Conservation (phyloP, 2,888 invertebrate genomes). For the Hedya salicella region DNA sequence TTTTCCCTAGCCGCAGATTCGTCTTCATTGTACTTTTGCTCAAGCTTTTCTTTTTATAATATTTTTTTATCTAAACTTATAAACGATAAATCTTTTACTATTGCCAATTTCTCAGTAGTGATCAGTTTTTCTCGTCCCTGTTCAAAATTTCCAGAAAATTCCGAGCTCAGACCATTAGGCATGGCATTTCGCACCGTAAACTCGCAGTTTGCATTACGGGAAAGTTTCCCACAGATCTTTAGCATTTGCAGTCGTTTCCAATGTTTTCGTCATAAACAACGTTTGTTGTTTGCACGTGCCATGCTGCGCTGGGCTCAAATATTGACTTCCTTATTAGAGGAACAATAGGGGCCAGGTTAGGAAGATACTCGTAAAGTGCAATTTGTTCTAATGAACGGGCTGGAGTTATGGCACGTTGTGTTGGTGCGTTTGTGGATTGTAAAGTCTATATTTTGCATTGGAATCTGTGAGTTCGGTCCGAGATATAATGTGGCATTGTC, state of each 20-base stretch:
- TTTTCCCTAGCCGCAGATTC: no score
- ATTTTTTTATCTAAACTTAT: no score
- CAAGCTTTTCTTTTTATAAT: no score
- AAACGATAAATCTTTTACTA: not conserved
- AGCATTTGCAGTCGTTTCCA: slow-evolving; percentile 16
- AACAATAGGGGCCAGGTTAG: slow-evolving; percentile 72
- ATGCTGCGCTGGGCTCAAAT: slow-evolving; percentile 70
- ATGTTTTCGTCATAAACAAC: slow-evolving; percentile 31
- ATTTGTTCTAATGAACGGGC: slow-evolving; percentile 44
- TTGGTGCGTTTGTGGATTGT: slow-evolving; percentile 13
- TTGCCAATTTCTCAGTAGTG: not conserved
- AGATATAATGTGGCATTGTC: no score
- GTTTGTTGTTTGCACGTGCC: slow-evolving; percentile 48
- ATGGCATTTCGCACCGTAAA: slow-evolving; percentile 3
- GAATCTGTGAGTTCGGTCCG: not conserved
- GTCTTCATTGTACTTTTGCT: no score
- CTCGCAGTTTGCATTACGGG: slow-evolving; percentile 24
- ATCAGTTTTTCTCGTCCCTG: not conserved
- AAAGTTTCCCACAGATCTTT: slow-evolving; percentile 32
- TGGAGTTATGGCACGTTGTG: slow-evolving; percentile 6
- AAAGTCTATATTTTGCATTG: not conserved
- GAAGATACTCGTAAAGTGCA: slow-evolving; percentile 65
- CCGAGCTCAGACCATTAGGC: not conserved
- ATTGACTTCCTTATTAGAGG: slow-evolving; percentile 82
- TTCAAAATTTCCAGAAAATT: not conserved